Base-by-base conservation (phyloP, 2,797 vertebrate species). In the Babyrousa celebensis region DNA sequence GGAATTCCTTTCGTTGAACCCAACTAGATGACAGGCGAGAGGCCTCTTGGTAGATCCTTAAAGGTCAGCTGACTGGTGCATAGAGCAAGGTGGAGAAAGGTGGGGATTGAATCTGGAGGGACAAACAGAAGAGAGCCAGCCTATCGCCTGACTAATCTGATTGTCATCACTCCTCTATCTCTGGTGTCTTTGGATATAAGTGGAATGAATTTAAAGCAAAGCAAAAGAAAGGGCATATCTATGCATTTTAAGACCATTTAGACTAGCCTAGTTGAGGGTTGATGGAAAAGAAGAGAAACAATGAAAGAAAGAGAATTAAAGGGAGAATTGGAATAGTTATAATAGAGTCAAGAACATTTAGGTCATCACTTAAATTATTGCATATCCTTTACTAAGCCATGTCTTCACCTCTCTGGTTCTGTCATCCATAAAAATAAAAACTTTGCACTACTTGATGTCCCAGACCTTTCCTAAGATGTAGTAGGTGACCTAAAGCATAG, bases 311-410 rank as follows among this genome's bases (percentile, higher is more conserved):
- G 40, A 48, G 27, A 70, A 32, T 6, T 62, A 16, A 84, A 86
- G 17, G 17, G 43, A 62, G 52, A 89, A 88, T 65, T 93, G 91
- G 60, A 83, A 62, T 54, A 36, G 5, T 56, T 56, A 84, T 20
- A 86, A 74, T 88, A n/a, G 18, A 77, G 52, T 68, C 23, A 95
- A 90, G 56, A 65, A 63, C 90, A 40, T 29, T 86, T 71, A 79
- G 60, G 5, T 21, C 43, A 72, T 85, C n/a, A 60, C 16, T 82
- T 71, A 94, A 90, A 94, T 84, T 23, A 88, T 58, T 40, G 3
- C 40, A 27, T 75, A 60, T 74, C 5, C 43, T 89, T 86, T 95
- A 85, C 32, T 92, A 77, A 94, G 36, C 5, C 15, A 62, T 11
- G 65, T 95, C 20, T 75, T 32, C 9, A 71, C 71, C 10, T 93